These are phyloP conservation scores for Lagopus muta DNA, from an alignment of 2,113 vertebrate species.

Conservation along the genomic window DNA sequence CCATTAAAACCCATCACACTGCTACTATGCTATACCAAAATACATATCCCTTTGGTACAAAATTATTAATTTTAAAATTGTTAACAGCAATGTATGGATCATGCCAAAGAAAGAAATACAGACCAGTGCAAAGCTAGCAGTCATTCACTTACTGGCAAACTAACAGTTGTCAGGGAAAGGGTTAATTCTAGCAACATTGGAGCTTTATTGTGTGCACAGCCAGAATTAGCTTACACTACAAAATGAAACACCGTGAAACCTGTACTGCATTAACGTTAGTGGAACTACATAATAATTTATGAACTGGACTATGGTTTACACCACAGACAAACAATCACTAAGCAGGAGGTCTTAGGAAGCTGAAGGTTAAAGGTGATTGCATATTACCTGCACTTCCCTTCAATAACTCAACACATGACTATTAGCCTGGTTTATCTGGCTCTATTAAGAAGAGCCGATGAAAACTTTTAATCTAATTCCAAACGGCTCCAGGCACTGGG, in stretches of 20 bases:
- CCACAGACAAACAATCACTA: conserved; percentile 53
- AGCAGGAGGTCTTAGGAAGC: conserved; percentile 72
- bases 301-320: conserved; percentile 69
- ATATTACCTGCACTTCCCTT: conserved; percentile 65
- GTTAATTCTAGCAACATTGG: not conserved
- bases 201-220: conserved; percentile 33
- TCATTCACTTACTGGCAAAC: not conserved
- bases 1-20: not conserved
- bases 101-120: rapidly evolving
- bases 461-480: conserved; percentile 73
- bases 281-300: conserved; percentile 71
- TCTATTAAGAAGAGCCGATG: conserved; percentile 59
- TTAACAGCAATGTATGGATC: rapidly evolving
- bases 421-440: conserved; percentile 72
- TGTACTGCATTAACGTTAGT: conserved; percentile 48
- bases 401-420: conserved; percentile 75
- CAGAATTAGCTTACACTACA: conserved; percentile 38
- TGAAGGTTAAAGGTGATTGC: conserved; percentile 66
- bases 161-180: not conserved
- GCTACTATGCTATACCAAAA: not conserved
- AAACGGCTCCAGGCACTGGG: not conserved
- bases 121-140: rapidly evolving
- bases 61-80: rapidly evolving
- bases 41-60: rapidly evolving
- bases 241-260: conserved; percentile 61